Conservation (phyloP, 2,113 vertebrate species). For the Tympanuchus pallidicinctus region DNA sequence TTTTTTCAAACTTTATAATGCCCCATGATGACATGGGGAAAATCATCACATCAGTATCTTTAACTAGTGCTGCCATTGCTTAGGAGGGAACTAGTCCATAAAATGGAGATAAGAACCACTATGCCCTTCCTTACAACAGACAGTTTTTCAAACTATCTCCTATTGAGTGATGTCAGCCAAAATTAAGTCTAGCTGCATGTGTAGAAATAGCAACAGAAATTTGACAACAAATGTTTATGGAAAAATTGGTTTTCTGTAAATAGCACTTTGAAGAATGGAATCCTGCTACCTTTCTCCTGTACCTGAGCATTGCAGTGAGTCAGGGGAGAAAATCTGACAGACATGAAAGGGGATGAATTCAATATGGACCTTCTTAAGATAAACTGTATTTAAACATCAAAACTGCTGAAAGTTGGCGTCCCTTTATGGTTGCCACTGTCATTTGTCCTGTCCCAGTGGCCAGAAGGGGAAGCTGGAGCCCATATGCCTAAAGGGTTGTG, state of each 20-base stretch:
- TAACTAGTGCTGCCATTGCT: background rate
- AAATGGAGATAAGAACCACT: background rate
- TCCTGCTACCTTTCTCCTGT: background rate
- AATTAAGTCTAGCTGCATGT: background rate
- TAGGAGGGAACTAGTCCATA: background rate
- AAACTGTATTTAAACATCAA: background rate
- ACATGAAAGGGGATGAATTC: background rate
- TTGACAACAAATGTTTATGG: background rate
- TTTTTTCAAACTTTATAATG: background rate
- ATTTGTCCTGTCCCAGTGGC: background rate
- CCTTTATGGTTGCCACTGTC: background rate
- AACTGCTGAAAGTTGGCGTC: background rate
- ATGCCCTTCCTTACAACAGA: rapidly evolving
- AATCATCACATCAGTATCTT: background rate
- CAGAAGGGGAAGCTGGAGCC: background rate
- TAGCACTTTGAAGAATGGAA: background rate
- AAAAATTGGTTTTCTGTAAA: background rate
- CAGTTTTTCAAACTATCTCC: background rate
- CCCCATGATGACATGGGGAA: background rate
- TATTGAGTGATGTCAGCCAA: background rate
- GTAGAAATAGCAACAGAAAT: background rate
- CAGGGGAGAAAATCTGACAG: background rate
- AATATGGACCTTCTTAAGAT: background rate
- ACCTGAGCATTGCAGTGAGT: background rate
- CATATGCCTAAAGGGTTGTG: background rate